phyloP scores from a whole-genome alignment of 1,140 invertebrate species.

The Branchinecta lindahli region DNA sequence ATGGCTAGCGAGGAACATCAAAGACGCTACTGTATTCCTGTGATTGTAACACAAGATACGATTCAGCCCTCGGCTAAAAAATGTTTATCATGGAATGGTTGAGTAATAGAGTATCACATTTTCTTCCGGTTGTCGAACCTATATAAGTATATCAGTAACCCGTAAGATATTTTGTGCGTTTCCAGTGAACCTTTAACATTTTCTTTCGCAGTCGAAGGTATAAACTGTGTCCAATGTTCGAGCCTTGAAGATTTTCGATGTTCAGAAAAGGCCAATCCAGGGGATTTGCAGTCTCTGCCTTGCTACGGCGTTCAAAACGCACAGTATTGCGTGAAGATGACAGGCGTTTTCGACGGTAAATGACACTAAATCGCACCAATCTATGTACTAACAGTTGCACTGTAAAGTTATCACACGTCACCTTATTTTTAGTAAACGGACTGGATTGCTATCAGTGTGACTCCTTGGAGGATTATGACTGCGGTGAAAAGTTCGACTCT shows the following conservation, averaged over 20 bases:
- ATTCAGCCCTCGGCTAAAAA: no score
- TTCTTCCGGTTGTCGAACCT: no score
- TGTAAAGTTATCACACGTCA: neutral
- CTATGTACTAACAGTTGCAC: neutral
- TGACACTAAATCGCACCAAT: neutral
- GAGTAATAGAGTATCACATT: no score
- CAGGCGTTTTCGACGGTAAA: conserved; percentile 21
- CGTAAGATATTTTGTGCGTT: no score
- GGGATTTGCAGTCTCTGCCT: conserved; percentile 18
- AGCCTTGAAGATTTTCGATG: conserved; percentile 18
- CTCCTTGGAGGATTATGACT: conserved; percentile 67
- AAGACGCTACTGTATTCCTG: no score
- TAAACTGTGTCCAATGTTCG: conserved; percentile 16
- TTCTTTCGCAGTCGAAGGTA: neutral
- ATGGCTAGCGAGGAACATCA: no score
- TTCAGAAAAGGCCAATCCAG: conserved; percentile 16
- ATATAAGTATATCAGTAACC: no score
- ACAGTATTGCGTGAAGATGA: conserved; percentile 21
- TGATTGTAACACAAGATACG: no score
- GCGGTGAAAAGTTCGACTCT: conserved; percentile 60
- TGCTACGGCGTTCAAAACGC: conserved; percentile 18
- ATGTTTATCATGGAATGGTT: no score
- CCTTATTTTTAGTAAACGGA: conserved; percentile 34
- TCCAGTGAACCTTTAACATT: no score
- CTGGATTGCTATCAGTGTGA: conserved; percentile 78